Conservation (phyloP, 2,888 invertebrate genomes). For the Tubulanus polymorphus region DNA sequence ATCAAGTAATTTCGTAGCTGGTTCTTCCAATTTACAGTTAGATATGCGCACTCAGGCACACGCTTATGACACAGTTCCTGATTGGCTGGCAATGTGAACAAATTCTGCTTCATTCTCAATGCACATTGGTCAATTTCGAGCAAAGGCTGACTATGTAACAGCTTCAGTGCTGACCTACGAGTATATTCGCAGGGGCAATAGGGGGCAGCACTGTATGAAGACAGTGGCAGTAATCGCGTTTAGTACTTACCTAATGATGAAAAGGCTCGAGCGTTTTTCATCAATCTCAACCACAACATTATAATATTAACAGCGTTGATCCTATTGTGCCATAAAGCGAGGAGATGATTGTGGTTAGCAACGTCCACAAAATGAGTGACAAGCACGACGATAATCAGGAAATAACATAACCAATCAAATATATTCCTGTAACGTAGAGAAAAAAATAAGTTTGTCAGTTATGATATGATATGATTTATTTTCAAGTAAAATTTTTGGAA, state of each 20-base stretch:
- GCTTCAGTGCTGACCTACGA: no score
- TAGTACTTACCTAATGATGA: constrained; percentile 35
- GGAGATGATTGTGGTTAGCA: constrained; percentile 27
- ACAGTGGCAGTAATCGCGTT: neutral
- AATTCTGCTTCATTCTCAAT: no score
- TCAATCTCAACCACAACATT: constrained; percentile 46
- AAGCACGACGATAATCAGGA: constrained; percentile 34
- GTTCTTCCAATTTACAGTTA: no score
- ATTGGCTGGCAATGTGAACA: no score
- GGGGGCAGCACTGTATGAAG: no score
- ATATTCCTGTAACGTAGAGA: constrained; percentile 39
- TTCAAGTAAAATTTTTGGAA: no score
- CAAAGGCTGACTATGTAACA: no score
- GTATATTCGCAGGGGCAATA: no score
- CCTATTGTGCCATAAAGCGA: constrained; percentile 45
- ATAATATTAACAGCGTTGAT: constrained; percentile 46
- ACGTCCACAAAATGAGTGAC: constrained; percentile 44
- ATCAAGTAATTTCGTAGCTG: no score
- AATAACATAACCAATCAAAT: constrained; percentile 50
- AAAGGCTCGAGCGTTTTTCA: constrained; percentile 48
- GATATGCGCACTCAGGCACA: no score
- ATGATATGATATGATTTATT: neutral
- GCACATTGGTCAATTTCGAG: no score
- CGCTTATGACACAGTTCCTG: no score
- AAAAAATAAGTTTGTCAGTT: neutral